Conservation (phyloP, 2,113 vertebrate genomes). For the Callocephalon fimbriatum region DNA sequence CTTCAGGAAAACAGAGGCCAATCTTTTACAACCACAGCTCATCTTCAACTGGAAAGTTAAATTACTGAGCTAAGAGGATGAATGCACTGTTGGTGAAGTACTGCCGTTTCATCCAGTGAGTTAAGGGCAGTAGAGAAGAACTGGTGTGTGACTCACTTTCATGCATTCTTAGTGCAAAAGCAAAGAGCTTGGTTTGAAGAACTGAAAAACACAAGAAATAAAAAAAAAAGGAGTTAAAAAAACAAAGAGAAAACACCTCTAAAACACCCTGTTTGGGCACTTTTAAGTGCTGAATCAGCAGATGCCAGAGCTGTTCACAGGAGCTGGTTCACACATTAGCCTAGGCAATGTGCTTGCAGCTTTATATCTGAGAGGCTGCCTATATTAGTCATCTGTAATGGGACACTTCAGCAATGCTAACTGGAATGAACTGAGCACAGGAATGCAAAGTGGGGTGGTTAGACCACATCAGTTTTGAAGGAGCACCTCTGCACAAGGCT, state of each 20-base stretch:
- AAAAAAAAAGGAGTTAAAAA: not conserved
- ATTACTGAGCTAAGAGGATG: not conserved
- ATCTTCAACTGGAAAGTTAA: not conserved
- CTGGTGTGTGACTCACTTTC: not conserved
- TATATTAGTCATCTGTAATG: not conserved
- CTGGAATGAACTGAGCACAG: not conserved
- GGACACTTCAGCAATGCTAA: not conserved
- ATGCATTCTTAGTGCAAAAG: not conserved
- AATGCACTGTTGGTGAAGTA: not conserved
- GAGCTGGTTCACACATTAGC: not conserved
- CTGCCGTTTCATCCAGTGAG: not conserved
- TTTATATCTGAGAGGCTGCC: not conserved
- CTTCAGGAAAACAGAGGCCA: not conserved
- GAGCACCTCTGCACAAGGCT: not conserved
- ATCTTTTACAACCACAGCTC: not conserved
- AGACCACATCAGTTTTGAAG: conserved; percentile 12
- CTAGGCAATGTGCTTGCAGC: not conserved
- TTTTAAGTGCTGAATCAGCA: not conserved
- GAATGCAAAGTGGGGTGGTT: conserved; percentile 2
- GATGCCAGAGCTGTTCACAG: not conserved
- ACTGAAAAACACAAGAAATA: not conserved
- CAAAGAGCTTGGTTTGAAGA: not conserved
- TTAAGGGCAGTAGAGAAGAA: not conserved
- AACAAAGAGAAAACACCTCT: not conserved
- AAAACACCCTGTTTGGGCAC: not conserved